These are phyloP conservation scores for Drosophila funebris DNA, from an alignment of 1,140 invertebrate genomes.

Conservation along the genomic window DNA sequence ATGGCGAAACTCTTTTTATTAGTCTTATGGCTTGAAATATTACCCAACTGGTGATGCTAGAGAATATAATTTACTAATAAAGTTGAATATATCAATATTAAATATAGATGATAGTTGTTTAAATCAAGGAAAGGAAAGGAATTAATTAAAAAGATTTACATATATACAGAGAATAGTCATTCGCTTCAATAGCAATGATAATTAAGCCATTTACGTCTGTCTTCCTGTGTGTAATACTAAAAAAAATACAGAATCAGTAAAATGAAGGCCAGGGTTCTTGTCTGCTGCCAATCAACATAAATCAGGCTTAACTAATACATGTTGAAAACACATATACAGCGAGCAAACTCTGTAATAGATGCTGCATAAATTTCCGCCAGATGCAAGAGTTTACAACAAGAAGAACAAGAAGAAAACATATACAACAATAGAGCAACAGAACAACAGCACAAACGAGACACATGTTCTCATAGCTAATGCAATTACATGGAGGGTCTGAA, in stretches of 20 bases:
- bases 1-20: not conserved
- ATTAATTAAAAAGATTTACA: too few species aligned
- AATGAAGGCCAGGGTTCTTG: not conserved
- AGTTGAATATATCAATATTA: too few species aligned
- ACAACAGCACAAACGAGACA: slow-evolving; percentile 19
- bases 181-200: too few species aligned
- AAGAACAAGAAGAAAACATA: not conserved
- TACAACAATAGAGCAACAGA: slow-evolving; percentile 19
- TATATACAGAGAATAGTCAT: too few species aligned
- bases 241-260: too few species aligned
- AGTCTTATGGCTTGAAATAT: not conserved
- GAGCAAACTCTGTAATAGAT: slow-evolving; percentile 3
- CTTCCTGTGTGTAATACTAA: too few species aligned
- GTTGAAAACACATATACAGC: slow-evolving; percentile 1
- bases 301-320: slow-evolving; percentile 38
- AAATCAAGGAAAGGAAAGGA: too few species aligned
- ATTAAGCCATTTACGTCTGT: too few species aligned
- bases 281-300: slow-evolving; percentile 18
- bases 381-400: not conserved
- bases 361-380: slow-evolving; percentile 33
- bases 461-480: slow-evolving; percentile 36
- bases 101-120: too few species aligned
- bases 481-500: slow-evolving; percentile 12
- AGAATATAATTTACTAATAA: too few species aligned
- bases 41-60: not conserved